Percentiles rank a stretch among this genome's conserved stretches.
phyloP scores from a whole-genome alignment of 2,113 vertebrate genomes.

The Pollimyrus isidori region DNA sequence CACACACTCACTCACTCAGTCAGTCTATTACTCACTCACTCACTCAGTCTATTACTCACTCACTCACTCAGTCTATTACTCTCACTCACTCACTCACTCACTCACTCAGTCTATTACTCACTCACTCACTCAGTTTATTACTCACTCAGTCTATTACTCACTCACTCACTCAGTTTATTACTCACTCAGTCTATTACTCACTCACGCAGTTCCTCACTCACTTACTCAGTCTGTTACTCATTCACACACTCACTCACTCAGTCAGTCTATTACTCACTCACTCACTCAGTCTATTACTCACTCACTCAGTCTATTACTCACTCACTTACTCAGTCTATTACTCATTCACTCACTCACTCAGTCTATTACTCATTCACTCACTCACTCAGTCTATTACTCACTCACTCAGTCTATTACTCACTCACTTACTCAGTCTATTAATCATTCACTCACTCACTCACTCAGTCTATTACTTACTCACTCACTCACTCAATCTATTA shows the following conservation, averaged over 20 bases:
- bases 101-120: no score
- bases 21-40: neutral
- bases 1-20: neutral
- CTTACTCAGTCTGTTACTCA: neutral
- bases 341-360: neutral
- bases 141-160: neutral
- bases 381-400: neutral
- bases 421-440: neutral
- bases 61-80: neutral
- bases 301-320: neutral
- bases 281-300: neutral
- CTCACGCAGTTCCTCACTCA: neutral
- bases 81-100: neutral
- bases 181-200: neutral
- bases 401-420: neutral
- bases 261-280: neutral
- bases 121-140: no score
- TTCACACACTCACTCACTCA: neutral
- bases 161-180: neutral
- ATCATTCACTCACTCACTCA: neutral
- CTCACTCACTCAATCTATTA: no score
- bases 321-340: no score
- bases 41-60: neutral
- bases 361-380: neutral
- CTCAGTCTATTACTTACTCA: no score